Conservation (phyloP, 2,888 invertebrate species). For the Cerceris rybyensis region DNA sequence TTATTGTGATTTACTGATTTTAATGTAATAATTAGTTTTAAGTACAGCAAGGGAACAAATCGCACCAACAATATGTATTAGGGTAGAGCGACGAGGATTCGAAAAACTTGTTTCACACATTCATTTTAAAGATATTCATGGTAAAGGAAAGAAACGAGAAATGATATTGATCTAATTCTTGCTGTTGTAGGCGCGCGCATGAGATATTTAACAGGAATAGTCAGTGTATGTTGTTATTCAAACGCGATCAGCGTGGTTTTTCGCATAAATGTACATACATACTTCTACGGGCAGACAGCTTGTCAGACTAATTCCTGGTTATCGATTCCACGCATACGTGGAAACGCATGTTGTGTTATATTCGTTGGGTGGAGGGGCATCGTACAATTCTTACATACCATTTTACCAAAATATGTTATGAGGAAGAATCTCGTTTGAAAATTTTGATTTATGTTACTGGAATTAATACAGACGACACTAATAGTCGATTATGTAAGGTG, state of each 20-base stretch:
- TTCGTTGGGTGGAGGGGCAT: conserved; percentile 50
- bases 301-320: conserved; percentile 74
- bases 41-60: no score
- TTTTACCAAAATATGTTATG: conserved; percentile 33
- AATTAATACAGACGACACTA: no score
- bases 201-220: conserved; percentile 3
- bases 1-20: no score
- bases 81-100: not conserved
- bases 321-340: conserved; percentile 73
- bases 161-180: conserved; percentile 1
- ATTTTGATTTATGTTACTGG: not conserved
- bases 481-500: no score
- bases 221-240: conserved; percentile 19
- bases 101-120: not conserved
- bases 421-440: not conserved
- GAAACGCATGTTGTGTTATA: conserved; percentile 60
- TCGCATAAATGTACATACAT: conserved; percentile 49
- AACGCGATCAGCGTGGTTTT: conserved; percentile 46
- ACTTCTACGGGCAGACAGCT: conserved; percentile 63
- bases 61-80: no score
- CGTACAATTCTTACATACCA: conserved; percentile 42
- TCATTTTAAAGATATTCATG: not conserved
- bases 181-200: not conserved
- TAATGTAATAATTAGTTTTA: no score
- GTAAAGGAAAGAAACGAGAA: not conserved